A percentile compares a stretch with the other conserved stretches of the same genome.
These are phyloP conservation scores for Emydocephalus ijimae DNA, from an alignment of 2,113 vertebrate genomes.

Conservation along the genomic window DNA sequence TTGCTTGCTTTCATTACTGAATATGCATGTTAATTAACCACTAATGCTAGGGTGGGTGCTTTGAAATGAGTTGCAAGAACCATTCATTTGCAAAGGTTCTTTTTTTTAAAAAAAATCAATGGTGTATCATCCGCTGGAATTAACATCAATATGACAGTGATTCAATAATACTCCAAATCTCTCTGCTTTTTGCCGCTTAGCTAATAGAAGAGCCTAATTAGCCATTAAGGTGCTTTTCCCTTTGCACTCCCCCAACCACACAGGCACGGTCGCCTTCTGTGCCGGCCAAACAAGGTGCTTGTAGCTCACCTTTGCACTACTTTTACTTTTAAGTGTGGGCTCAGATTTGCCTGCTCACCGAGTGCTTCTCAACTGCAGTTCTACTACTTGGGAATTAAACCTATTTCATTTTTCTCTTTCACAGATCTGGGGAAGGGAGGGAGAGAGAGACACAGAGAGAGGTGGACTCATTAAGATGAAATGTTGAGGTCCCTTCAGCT, in stretches of 20 bases:
- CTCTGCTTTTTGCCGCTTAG: constrained; percentile 74
- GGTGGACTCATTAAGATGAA: neutral
- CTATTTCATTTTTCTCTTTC: neutral
- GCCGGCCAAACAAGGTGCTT: constrained; percentile 23
- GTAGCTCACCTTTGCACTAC: constrained; percentile 10
- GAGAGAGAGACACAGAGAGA: neutral
- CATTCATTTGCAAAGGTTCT: constrained; percentile 28
- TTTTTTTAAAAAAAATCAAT: constrained; percentile 61
- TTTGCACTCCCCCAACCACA: constrained; percentile 62
- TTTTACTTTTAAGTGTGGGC: constrained; percentile 13
- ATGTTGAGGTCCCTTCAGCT: neutral
- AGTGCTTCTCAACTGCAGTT: neutral
- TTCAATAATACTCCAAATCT: constrained; percentile 75
- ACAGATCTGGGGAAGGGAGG: neutral
- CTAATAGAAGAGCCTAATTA: constrained; percentile 77
- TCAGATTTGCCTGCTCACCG: neutral
- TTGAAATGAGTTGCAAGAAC: neutral
- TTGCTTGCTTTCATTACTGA: constrained; percentile 9
- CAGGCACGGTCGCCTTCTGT: neutral
- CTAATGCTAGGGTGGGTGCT: neutral
- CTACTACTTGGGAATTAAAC: neutral
- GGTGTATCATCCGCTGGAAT: constrained; percentile 71
- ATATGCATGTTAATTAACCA: constrained; percentile 16
- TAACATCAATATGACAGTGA: constrained; percentile 76
- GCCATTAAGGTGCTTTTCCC: constrained; percentile 74